phyloP scores from a whole-genome alignment of 2,113 vertebrate genomes.

The Atlantisia rogersi region DNA sequence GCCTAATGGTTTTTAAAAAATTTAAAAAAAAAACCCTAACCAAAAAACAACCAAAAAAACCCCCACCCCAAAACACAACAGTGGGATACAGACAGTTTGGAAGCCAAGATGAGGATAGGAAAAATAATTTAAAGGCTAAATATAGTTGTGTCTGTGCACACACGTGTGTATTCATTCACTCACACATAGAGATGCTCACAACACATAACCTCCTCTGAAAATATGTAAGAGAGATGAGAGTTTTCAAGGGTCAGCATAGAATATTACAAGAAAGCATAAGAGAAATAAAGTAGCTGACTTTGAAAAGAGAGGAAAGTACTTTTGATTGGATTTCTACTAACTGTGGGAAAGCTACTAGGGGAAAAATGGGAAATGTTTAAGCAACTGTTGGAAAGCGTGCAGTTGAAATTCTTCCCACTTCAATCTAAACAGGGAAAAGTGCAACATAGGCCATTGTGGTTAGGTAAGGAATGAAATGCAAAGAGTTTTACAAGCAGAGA shows the following conservation, averaged over 20 bases:
- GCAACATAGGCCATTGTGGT: constrained; percentile 66
- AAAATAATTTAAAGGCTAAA: neutral
- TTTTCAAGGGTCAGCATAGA: neutral
- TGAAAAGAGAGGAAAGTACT: constrained; percentile 27
- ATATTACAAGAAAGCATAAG: neutral
- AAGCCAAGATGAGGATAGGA: neutral
- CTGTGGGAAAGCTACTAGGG: constrained; percentile 40
- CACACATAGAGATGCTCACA: neutral
- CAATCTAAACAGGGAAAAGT: constrained; percentile 65
- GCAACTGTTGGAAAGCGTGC: constrained; percentile 53
- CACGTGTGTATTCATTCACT: neutral
- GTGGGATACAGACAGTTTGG: neutral
- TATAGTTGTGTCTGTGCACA: neutral
- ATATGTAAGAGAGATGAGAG: neutral
- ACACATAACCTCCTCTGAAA: neutral
- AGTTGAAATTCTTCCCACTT: constrained; percentile 69
- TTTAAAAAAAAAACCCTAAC: neutral
- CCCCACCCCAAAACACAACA: neutral
- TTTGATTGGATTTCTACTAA: constrained; percentile 24
- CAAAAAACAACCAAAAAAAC: neutral
- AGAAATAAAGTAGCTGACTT: constrained; percentile 42
- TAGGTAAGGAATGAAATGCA: constrained; percentile 69
- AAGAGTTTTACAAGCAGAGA: constrained; percentile 72
- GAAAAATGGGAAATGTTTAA: constrained; percentile 65
- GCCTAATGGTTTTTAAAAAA: neutral